Conservation (phyloP, 53 echinoderm and acorn worm species). For the Temnopleurus reevesii region DNA sequence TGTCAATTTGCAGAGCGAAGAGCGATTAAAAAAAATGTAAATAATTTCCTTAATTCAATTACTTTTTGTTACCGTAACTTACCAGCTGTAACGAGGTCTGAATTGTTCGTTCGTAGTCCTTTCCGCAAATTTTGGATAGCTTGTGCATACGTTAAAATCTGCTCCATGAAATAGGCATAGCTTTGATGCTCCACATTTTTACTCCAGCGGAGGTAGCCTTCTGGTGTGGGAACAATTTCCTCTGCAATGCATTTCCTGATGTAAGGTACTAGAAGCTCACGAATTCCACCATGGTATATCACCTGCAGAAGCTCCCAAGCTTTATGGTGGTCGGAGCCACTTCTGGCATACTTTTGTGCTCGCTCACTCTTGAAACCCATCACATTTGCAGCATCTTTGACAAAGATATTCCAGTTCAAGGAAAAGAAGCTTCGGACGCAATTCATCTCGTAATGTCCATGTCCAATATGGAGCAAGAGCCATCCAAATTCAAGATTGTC, state of each 20-base stretch:
- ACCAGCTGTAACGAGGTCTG: constrained; percentile 1
- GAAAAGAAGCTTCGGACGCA: constrained; percentile 59
- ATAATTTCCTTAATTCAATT: too few species aligned
- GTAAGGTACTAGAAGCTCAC: constrained; percentile 67
- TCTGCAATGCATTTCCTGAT: constrained; percentile 34
- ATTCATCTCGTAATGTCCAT: constrained; percentile 76
- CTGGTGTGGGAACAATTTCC: constrained; percentile 32
- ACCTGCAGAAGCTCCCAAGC: constrained; percentile 69
- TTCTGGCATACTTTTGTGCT: constrained; percentile 66
- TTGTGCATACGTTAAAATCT: constrained; percentile 58
- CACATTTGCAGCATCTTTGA: constrained; percentile 58
- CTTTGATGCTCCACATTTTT: constrained; percentile 50
- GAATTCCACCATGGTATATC: constrained; percentile 39
- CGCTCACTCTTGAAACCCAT: constrained; percentile 59
- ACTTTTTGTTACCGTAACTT: neutral
- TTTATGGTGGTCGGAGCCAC: constrained; percentile 65
- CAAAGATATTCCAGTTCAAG: constrained; percentile 66
- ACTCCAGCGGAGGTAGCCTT: constrained; percentile 60
- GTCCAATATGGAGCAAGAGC: constrained; percentile 59
- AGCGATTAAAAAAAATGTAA: too few species aligned
- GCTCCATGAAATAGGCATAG: constrained; percentile 64
- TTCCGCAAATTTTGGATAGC: constrained; percentile 60
- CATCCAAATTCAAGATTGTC: constrained; percentile 61
- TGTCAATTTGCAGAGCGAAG: too few species aligned
- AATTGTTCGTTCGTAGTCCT: constrained; percentile 27